Evolutionary conservation across 2,888 invertebrate genomes (phyloP).

Genomic region (Chrysolina oricalcia): DNA sequence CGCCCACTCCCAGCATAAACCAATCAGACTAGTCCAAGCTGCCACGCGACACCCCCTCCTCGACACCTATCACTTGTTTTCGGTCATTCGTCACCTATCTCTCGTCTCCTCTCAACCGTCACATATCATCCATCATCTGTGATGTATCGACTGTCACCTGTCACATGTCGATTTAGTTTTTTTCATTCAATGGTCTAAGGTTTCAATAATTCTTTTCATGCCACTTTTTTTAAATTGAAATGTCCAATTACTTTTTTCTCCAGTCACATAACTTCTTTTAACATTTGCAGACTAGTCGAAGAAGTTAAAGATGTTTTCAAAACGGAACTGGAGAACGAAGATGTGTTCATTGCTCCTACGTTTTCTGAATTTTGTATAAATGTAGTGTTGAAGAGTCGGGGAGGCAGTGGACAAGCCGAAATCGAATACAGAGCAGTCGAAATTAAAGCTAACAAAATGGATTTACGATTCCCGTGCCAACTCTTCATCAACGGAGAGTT

Average conservation of each 20-base stretch:
- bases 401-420: constrained; percentile 74
- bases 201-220: too few species aligned
- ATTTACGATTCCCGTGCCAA: constrained; percentile 90
- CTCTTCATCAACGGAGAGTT: constrained; percentile 94
- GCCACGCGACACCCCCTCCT: too few species aligned
- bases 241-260: background rate
- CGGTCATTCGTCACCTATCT: too few species aligned
- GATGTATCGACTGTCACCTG: too few species aligned
- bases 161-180: too few species aligned
- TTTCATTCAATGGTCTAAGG: too few species aligned
- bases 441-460: constrained; percentile 87
- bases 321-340: constrained; percentile 88
- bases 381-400: constrained; percentile 81
- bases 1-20: too few species aligned
- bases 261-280: background rate
- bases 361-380: constrained; percentile 86
- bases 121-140: too few species aligned
- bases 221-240: too few species aligned
- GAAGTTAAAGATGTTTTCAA: constrained; percentile 89
- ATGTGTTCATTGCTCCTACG: constrained; percentile 93
- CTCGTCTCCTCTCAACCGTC: too few species aligned
- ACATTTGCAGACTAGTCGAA: constrained; percentile 82
- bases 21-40: too few species aligned
- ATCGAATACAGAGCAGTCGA: constrained; percentile 84
- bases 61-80: too few species aligned